Conservation (phyloP, 2,888 invertebrate genomes). For the Junonia oenone region DNA sequence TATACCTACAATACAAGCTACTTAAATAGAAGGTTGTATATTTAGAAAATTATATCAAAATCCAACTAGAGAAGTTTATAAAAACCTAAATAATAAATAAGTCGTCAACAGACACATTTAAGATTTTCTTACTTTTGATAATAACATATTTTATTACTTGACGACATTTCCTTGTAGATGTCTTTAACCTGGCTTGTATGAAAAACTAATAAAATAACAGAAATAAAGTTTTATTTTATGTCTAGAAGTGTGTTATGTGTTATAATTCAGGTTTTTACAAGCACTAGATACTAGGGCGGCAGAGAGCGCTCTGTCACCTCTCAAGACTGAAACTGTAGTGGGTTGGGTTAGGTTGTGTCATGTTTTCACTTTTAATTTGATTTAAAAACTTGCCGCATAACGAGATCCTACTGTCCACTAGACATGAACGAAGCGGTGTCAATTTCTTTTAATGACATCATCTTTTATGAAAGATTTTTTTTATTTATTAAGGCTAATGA, state of each 20-base stretch:
- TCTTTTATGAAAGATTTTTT: too few species aligned
- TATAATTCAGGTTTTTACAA: slow-evolving; percentile 8
- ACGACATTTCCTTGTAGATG: too few species aligned
- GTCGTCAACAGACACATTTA: not conserved
- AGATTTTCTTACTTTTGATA: not conserved
- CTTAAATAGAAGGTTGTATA: too few species aligned
- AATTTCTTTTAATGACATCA: not conserved
- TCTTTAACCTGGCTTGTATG: too few species aligned
- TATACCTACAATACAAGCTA: too few species aligned
- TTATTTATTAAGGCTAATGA: too few species aligned
- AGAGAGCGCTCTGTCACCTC: slow-evolving; percentile 17
- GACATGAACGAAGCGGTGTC: not conserved
- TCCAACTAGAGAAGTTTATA: not conserved
- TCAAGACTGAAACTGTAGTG: slow-evolving; percentile 4
- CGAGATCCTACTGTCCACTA: not conserved
- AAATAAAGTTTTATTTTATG: not conserved
- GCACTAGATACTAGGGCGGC: slow-evolving; percentile 3
- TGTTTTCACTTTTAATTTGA: slow-evolving; percentile 22
- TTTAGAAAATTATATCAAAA: not conserved
- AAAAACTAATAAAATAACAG: too few species aligned
- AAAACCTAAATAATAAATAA: too few species aligned
- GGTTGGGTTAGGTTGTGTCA: slow-evolving; percentile 7
- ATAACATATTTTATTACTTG: not conserved
- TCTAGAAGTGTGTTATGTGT: not conserved
- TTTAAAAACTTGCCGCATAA: not conserved